Evolutionary conservation across 2,113 vertebrate species (phyloP).

Genomic region (Anhinga anhinga): DNA sequence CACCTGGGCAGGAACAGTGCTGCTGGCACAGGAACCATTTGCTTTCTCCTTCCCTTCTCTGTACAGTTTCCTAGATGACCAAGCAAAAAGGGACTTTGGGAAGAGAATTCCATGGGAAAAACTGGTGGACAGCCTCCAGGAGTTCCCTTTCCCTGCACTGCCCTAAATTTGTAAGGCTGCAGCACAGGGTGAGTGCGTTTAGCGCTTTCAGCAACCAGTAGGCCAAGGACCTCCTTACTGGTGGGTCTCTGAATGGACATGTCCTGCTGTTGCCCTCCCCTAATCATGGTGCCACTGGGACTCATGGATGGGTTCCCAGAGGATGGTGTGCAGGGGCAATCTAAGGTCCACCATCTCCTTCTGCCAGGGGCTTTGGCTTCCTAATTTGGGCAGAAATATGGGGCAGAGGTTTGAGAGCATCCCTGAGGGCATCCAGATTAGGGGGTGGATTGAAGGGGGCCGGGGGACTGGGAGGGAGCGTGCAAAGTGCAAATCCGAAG

Average conservation of each 20-base stretch:
- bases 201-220: fast-evolving
- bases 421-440: neutral
- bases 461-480: neutral
- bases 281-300: fast-evolving
- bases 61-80: neutral
- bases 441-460: neutral
- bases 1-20: neutral
- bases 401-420: neutral
- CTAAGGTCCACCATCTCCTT: neutral
- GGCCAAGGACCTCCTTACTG: neutral
- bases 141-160: fast-evolving
- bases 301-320: fast-evolving
- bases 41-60: neutral
- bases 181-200: fast-evolving
- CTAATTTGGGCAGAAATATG: neutral
- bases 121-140: neutral
- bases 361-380: neutral
- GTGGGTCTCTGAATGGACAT: fast-evolving
- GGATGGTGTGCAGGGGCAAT: neutral
- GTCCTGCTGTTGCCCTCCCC: neutral
- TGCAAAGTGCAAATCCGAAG: fast-evolving
- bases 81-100: neutral
- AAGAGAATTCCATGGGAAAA: neutral
- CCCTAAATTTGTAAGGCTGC: neutral
- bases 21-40: neutral